phyloP scores from a whole-genome alignment of 2,797 vertebrate species.

The Trachurus trachurus region DNA sequence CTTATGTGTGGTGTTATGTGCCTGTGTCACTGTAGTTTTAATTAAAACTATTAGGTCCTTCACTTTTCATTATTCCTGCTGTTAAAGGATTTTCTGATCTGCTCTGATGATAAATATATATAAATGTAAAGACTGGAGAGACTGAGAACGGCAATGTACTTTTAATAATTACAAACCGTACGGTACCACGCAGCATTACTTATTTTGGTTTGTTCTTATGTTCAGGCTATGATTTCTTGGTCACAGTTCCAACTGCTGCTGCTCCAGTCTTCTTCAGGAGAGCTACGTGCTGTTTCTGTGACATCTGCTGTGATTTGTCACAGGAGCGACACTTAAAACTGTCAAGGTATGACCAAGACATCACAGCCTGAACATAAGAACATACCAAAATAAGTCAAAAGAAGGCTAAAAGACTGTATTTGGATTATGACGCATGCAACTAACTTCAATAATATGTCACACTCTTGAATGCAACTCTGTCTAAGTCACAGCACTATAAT shows the following conservation, averaged over 20 bases:
- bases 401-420: too few relatives aligned
- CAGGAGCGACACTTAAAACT: too few relatives aligned
- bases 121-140: slow-evolving; percentile 13
- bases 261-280: too few relatives aligned
- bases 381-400: too few relatives aligned
- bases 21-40: slow-evolving; percentile 72
- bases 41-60: slow-evolving; percentile 76
- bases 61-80: slow-evolving; percentile 72
- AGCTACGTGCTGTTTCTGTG: too few relatives aligned
- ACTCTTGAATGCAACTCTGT: slow-evolving; percentile 5
- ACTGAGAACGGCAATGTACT: not conserved
- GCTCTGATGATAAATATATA: slow-evolving; percentile 48
- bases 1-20: slow-evolving; percentile 58
- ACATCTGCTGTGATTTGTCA: too few relatives aligned
- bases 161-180: not conserved
- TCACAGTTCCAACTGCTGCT: too few relatives aligned
- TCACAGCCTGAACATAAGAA: too few relatives aligned
- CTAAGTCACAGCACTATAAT: not conserved
- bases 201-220: too few relatives aligned
- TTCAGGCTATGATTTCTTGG: too few relatives aligned
- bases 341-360: too few relatives aligned
- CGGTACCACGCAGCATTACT: not conserved
- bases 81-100: slow-evolving; percentile 60
- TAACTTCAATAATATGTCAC: slow-evolving; percentile 10
- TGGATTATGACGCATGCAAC: too few relatives aligned